Evolutionary conservation across 1,140 invertebrate genomes (phyloP).

Genomic region (Bombus cullumanus): DNA sequence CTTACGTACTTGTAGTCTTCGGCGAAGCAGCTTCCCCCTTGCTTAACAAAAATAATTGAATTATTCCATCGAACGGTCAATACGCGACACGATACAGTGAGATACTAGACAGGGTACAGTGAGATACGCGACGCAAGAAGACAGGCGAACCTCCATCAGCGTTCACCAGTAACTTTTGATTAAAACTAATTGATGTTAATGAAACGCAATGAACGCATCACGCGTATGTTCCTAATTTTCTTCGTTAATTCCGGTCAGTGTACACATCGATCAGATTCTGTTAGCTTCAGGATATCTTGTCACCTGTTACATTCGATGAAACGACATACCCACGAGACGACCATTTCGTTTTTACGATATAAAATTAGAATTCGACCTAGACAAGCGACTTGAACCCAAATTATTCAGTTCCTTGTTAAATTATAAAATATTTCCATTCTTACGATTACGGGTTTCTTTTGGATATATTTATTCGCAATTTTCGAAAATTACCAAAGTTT

Average conservation of each 20-base stretch:
- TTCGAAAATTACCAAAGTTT: not conserved
- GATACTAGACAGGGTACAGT: not conserved
- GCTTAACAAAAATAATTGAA: not conserved
- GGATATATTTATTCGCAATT: not conserved
- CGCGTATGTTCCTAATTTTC: constrained; percentile 13
- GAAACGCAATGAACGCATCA: not conserved
- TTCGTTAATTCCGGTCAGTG: constrained; percentile 1
- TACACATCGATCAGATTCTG: not conserved
- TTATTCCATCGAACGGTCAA: not conserved
- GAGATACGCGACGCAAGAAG: not conserved
- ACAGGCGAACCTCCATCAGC: not conserved
- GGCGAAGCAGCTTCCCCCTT: not conserved
- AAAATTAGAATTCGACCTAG: no score
- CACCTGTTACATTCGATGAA: not conserved
- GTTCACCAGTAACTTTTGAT: constrained; percentile 7
- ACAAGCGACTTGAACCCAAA: not conserved
- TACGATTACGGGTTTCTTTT: not conserved
- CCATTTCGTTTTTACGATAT: not conserved
- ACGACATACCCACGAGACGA: not conserved
- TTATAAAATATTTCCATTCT: not conserved
- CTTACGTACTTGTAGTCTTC: not conserved
- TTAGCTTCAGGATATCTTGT: not conserved
- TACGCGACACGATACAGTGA: not conserved
- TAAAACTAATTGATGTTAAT: constrained; percentile 22
- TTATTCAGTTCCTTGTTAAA: not conserved